Evolutionary conservation across 2,888 invertebrate genomes (phyloP), one percentile per base, ranked within the genome.

Genomic region (Xanthostigma xanthostigma): DNA sequence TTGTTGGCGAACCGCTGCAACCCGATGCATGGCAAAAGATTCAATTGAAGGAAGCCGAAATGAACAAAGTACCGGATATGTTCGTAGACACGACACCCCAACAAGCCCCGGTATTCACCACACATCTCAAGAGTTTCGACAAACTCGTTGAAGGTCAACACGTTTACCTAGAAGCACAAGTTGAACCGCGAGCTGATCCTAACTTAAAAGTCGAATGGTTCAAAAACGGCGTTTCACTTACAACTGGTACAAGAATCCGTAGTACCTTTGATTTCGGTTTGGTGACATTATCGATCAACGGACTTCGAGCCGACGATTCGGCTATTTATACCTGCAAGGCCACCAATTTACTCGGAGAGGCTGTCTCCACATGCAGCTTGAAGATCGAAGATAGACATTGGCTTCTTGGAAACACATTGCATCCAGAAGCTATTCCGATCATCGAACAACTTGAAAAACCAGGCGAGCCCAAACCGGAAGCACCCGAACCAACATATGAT

Each of bases 181-280:
- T 93, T 10, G 91, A 92, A 61, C 93, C 93, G 10, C 76, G 89
- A 56, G 84, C 87, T 8, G 92, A 92, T 72, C 88, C 91, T 0
- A 85, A 91, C 61, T 71, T 92, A 38, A 76, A 83, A 51, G 81
- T 90, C 49, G 92, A 92, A 65, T 93, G 92, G 92, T 92, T 86
- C 67, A 91, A 91, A 63, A 93, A 92, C 62, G 89, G 91, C n/a
- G 69, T 86, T 42, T 76, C 87, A 1, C 71, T 92, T 13, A 86
- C 87, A 50, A 89, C 88, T 51, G 91, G 90, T 55, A 85, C 94
- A 36, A 79, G 96, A 56, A 76, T 95, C 53, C 84, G 90, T 62
- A 93, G 93, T 57, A 89, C 92, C 33, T 92, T 96, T 62, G 97
- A 98, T 65, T 97, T 98, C 67, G 97, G 97, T 44, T 76, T 94